Evolutionary conservation across 2,797 vertebrate species (phyloP).

Genomic region (Darevskia nairensis): DNA sequence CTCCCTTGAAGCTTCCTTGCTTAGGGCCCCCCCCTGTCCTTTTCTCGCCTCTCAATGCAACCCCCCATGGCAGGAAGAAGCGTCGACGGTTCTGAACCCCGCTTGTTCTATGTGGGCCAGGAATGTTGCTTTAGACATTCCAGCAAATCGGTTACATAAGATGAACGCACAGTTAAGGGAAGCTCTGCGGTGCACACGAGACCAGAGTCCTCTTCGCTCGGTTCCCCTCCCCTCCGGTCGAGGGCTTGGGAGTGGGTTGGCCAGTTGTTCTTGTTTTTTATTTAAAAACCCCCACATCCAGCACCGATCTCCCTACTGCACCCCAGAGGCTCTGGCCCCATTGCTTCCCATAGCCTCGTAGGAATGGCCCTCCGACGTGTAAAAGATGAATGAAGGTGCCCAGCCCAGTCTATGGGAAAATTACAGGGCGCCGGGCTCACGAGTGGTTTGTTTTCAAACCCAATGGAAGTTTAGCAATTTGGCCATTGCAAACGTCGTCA

Average conservation of each 20-base stretch:
- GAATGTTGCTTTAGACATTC: conserved; percentile 24
- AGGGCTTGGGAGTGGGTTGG: too few relatives aligned
- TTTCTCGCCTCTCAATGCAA: background rate
- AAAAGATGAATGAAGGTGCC: conserved; percentile 7
- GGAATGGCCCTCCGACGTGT: background rate
- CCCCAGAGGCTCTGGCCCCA: background rate
- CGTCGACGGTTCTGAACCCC: background rate
- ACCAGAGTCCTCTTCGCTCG: background rate
- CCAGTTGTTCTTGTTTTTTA: too few relatives aligned
- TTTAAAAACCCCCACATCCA: background rate
- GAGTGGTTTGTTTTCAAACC: background rate
- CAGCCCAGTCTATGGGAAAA: too few relatives aligned
- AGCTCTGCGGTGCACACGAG: conserved; percentile 23
- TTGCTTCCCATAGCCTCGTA: background rate
- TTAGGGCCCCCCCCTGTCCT: too few relatives aligned
- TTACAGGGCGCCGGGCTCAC: background rate
- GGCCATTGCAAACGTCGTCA: background rate
- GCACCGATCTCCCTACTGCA: background rate
- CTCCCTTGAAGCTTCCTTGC: background rate
- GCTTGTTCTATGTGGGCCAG: background rate
- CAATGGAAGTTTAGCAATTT: background rate
- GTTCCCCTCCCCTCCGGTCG: background rate
- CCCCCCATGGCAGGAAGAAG: background rate
- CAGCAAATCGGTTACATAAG: conserved; percentile 56
- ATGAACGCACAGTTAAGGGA: conserved; percentile 10